Percentiles rank a stretch among this genome's conserved stretches.
phyloP scores from a whole-genome alignment of 1,140 invertebrate species.

The Drosophila tristis region DNA sequence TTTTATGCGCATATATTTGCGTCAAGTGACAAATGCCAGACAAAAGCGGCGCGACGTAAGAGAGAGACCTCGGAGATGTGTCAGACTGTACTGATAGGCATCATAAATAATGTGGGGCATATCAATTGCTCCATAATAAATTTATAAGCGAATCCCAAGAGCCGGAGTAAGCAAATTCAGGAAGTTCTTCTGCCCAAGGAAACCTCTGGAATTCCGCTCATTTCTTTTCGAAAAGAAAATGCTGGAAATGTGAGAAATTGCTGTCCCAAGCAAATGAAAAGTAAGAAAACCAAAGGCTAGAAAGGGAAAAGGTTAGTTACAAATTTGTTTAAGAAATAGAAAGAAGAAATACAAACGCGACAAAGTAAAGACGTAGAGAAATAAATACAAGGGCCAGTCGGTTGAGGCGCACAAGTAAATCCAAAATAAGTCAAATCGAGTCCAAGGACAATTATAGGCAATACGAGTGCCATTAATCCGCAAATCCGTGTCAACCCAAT shows the following conservation, averaged over 20 bases:
- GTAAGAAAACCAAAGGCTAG: too few species aligned
- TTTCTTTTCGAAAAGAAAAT: too few species aligned
- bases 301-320: too few species aligned
- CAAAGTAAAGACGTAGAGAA: too few species aligned
- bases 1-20: conserved; percentile 52
- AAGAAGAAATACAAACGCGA: too few species aligned
- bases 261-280: too few species aligned
- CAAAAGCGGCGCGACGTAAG: conserved; percentile 7
- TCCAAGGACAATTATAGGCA: too few species aligned
- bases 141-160: conserved; percentile 52
- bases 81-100: conserved; percentile 43
- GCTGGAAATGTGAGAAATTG: too few species aligned
- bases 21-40: conserved; percentile 56
- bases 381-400: too few species aligned
- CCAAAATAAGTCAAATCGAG: not conserved
- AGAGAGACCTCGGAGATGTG: conserved; percentile 8
- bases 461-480: too few species aligned
- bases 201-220: not conserved
- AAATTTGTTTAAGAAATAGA: too few species aligned
- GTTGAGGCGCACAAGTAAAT: too few species aligned
- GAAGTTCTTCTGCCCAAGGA: not conserved
- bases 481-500: conserved; percentile 2
- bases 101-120: conserved; percentile 69
- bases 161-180: conserved; percentile 25
- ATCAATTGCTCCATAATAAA: conserved; percentile 63